These are phyloP conservation scores for Noctuana brunneofusca DNA, from an alignment of 2,888 invertebrate species.

Conservation along the genomic window DNA sequence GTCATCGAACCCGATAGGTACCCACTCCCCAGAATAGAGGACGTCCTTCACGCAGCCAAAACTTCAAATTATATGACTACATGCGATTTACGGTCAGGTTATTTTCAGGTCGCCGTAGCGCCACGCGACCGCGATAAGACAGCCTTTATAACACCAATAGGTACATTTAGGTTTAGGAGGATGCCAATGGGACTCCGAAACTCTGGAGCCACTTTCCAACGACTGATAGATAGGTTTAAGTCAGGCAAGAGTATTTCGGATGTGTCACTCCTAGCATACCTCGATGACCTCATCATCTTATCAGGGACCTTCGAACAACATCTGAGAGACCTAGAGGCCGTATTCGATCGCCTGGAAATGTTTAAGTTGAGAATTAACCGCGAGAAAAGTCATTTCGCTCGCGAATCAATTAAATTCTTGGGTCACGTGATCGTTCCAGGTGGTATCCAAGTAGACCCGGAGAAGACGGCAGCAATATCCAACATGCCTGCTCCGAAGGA, in stretches of 20 bases:
- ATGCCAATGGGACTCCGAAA: constrained; percentile 2
- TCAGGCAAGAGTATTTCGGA: neutral
- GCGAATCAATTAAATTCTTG: neutral
- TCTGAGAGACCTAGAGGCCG: neutral
- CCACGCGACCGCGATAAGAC: neutral
- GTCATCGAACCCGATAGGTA: too few species aligned
- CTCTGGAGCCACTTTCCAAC: neutral
- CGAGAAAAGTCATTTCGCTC: neutral
- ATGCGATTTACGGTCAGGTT: neutral
- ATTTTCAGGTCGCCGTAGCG: neutral
- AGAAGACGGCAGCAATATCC: neutral
- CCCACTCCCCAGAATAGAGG: neutral
- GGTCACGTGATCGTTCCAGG: neutral
- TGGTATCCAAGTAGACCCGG: neutral
- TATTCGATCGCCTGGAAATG: neutral
- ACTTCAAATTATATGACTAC: neutral
- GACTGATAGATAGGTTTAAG: neutral
- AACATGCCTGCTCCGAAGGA: neutral
- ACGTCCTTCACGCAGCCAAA: neutral
- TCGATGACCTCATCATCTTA: neutral
- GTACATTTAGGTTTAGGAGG: neutral
- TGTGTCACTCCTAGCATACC: neutral
- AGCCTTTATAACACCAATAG: neutral
- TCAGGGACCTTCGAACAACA: neutral
- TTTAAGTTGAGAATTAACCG: neutral